Base-by-base conservation (phyloP, 2,113 vertebrate genomes). In the Cyanocitta stelleri region DNA sequence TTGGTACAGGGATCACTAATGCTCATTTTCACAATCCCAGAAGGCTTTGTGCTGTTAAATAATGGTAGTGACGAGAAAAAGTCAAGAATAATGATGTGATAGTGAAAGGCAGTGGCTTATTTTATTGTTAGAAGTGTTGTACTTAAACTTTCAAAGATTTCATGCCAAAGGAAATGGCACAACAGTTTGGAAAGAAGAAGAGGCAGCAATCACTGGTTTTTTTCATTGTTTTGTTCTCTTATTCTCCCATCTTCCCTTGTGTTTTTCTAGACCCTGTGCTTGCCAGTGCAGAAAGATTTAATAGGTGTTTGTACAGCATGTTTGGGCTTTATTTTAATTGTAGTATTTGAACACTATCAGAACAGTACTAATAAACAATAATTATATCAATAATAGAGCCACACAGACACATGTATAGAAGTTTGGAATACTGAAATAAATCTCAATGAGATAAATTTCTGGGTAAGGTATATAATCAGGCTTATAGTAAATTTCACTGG, bases 311-410 rank as follows among this genome's bases (percentile, higher is more conserved):
- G 59, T 69, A 48, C 35, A 71, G 54, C 35, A 19, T 91, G 48
- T 94, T 86, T 89, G 67, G 63, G 24, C 51, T 85, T 95, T 17
- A 0, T 74, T 94, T 52, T 95, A 84, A 89, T 61, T 81, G 85
- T 71, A 43, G 71, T 75, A 58, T 85, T 94, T 74, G 82, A 95
- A 54, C 1, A 1, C 48, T 81, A 75, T 52, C 52, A 88, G 78
- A 86, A 64, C 26, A 88, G 35, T 49, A 29, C 56, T 75, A 85
- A 89, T 67, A 90, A 95, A 90, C 76, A 92, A 62, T 95, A 92
- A 92, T 95, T 92, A 92, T 58, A 81, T 81, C 27, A 74, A 89
- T 90, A 93, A 81, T 61, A 78, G 77, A 89, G 49, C 29, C 41
- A 72, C 49, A 75, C 13, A 77, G 75, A 68, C 55, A 74, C 37